Evolutionary conservation across 2,113 vertebrate species (phyloP), one percentile per base, ranked within the genome.

Genomic region (Protobothrops mucrosquamatus): DNA sequence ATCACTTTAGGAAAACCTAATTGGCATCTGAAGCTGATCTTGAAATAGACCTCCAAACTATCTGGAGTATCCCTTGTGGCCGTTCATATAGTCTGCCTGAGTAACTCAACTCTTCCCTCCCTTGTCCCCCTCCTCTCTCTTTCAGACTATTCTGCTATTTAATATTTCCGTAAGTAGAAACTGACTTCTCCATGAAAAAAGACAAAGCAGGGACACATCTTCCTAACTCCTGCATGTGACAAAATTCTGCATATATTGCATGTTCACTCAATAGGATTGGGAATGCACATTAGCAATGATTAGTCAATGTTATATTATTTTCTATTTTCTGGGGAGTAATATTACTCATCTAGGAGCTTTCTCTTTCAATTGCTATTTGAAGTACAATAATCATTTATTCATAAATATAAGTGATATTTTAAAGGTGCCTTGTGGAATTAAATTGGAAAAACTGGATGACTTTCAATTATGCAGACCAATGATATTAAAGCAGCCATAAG

Each of bases 361-460:
- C 91, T 94, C 94, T 93, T 88, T 69, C 34, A 29, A 88, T 10
- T 20, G 52, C 64, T 94, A 88, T 52, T 51, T 88, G 93, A 95
- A 95, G 95, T 96, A 95, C 93, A 95, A 95, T 96, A 46, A 95
- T 94, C 95, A 89, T 94, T 95, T 96, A 94, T 95, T 95, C 95
- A 96, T 94, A 96, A 96, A 94, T 91, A 95, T 61, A 46, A 89
- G 93, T 92, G 89, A 59, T n/a, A 61, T 88, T 96, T 93, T 85
- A 93, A 94, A 91, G 55, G 88, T n/a, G 1, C 64, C 48, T 94
- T 93, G 94, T 92, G 93, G 55, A 90, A 90, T 89, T 93, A 87
- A 96, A 96, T 61, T 94, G 81, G 89, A 86, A 59, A 93, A 94
- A 87, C 92, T 94, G 61, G 95, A 95, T 95, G 94, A 94, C 94